Percentiles rank a stretch among this genome's conserved stretches.
Evolutionary conservation across 2,113 vertebrate genomes (phyloP).

Genomic region (Tringa solitaria): DNA sequence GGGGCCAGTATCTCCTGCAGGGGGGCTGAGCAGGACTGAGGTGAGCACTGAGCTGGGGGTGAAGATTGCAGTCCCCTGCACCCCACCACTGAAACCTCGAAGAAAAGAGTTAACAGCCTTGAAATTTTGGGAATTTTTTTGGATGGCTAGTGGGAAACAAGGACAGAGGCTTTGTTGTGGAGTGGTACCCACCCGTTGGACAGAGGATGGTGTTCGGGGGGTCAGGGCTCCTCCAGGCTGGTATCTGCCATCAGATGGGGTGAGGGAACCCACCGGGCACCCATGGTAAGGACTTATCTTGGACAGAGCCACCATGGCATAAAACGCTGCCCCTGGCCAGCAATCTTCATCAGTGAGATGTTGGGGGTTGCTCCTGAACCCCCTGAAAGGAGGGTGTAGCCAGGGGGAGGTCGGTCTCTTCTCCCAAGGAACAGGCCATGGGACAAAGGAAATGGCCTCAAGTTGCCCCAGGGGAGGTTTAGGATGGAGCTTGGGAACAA

Average conservation of each 20-base stretch:
- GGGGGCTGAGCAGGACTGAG: accelerated
- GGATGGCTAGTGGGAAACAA: not conserved
- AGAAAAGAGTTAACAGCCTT: not conserved
- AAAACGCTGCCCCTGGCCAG: not conserved
- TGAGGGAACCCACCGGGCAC: accelerated
- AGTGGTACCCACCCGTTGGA: accelerated
- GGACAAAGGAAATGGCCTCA: too few species aligned
- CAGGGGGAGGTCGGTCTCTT: too few species aligned
- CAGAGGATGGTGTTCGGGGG: too few species aligned
- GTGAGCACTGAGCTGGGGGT: not conserved
- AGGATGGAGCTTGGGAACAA: too few species aligned
- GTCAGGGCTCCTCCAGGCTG: not conserved
- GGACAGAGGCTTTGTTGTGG: accelerated
- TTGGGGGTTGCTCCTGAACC: not conserved
- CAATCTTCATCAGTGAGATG: not conserved
- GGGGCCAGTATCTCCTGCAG: accelerated
- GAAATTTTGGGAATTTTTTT: not conserved
- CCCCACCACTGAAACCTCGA: accelerated
- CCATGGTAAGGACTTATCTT: accelerated
- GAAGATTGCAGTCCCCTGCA: not conserved
- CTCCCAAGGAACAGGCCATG: too few species aligned
- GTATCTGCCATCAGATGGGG: not conserved
- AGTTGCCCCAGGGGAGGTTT: too few species aligned
- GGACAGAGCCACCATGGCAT: accelerated
- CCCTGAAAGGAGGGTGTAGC: too few species aligned